Conservation (phyloP, 2,113 vertebrate genomes). For the Spilogale gracilis region DNA sequence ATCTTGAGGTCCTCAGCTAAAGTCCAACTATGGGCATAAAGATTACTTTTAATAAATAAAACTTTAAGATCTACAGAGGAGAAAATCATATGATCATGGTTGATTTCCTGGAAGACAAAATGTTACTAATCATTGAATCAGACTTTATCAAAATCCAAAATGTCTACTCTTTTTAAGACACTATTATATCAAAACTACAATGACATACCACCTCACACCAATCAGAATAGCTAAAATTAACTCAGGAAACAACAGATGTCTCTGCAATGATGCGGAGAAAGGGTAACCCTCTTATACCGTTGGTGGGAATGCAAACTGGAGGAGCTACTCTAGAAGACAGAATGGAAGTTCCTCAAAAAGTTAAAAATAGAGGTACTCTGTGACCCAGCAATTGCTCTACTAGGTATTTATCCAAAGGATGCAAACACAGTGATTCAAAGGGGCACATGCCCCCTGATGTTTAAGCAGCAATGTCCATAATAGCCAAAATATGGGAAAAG, state of each 20-base stretch:
- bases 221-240: neutral
- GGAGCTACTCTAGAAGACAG: too few species aligned
- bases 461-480: too few species aligned
- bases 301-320: neutral
- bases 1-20: neutral
- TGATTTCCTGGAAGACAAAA: slow-evolving; percentile 32
- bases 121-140: neutral
- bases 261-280: neutral
- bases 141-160: slow-evolving; percentile 38
- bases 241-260: neutral
- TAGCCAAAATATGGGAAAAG: too few species aligned
- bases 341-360: too few species aligned
- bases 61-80: neutral
- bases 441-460: too few species aligned
- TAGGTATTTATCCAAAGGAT: too few species aligned
- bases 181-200: neutral
- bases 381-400: too few species aligned
- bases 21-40: neutral
- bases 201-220: neutral
- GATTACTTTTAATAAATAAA: neutral
- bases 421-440: too few species aligned
- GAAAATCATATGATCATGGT: neutral
- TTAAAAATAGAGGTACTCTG: too few species aligned
- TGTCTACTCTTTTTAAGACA: neutral
- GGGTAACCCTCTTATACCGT: neutral